A percentile compares a stretch with the other conserved stretches of the same genome.
These are phyloP conservation scores for Ceratitis capitata DNA, from an alignment of 1,140 invertebrate genomes.

Conservation along the genomic window DNA sequence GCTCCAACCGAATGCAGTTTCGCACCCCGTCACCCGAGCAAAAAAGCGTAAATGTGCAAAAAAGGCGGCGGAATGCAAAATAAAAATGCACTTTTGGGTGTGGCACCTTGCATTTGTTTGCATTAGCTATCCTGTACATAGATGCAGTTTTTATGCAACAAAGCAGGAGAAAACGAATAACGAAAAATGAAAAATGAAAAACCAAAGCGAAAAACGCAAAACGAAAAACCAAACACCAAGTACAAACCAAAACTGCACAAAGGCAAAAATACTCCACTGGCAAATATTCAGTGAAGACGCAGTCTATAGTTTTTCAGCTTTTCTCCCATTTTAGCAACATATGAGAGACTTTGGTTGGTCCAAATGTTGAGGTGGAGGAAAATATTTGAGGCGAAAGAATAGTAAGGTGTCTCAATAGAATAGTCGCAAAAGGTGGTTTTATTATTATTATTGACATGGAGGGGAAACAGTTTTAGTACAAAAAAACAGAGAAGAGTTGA, in stretches of 20 bases:
- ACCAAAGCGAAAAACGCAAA: background rate
- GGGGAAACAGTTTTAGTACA: conserved; percentile 20
- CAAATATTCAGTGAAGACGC: background rate
- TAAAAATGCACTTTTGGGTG: conserved; percentile 40
- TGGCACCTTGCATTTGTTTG: conserved; percentile 34
- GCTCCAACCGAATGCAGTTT: conserved; percentile 63
- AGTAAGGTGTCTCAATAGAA: background rate
- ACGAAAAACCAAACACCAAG: conserved; percentile 39
- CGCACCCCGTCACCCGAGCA: conserved; percentile 42
- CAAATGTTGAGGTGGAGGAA: background rate
- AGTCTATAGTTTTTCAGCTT: conserved; percentile 1
- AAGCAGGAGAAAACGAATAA: background rate
- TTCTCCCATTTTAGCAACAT: background rate
- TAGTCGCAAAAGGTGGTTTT: background rate
- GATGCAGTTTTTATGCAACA: conserved; percentile 30
- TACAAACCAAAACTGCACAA: conserved; percentile 45
- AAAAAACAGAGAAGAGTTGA: background rate
- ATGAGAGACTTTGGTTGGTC: conserved; percentile 9
- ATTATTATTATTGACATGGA: background rate
- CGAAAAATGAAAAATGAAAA: background rate
- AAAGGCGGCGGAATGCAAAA: background rate
- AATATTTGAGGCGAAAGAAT: background rate
- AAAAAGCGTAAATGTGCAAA: conserved; percentile 25
- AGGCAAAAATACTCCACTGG: conserved; percentile 39
- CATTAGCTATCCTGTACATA: conserved; percentile 36